Base-by-base conservation (phyloP, 1,140 invertebrate species). In the Drosophila sulfurigaster region DNA sequence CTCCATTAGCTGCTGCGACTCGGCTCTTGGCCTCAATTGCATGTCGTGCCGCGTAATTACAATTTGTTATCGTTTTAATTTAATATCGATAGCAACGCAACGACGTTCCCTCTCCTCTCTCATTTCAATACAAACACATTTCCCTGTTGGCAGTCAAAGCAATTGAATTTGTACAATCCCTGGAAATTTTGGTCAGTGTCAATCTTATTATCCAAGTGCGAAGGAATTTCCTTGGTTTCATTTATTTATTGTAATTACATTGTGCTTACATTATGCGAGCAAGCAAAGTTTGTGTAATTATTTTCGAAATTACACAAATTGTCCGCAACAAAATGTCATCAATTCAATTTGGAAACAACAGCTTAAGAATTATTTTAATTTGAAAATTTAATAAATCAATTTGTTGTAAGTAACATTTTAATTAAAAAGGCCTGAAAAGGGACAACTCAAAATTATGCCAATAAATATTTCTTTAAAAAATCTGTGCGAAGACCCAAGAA, bases 41-140 rank as follows among this genome's bases (percentile, higher is more conserved):
- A 57, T 45, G 41, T n/a, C 62, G 15, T 51, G 65, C 30, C 25
- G 15, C n/a, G 63, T 74, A 77, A 77, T 74, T 77, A 74, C 70
- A 77, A 77, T 77, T 77, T 77, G 75, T 77, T 77, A 77, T 78
- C 75, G 70, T 45, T 68, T 78, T 78, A 78, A 78, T 74, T 78
- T 57, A 78, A 78, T 74, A 74, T 68, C 52, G 58, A 76, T 51
- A 43, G 25, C 56, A 32, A 45, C 54, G 51, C 56, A 60, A 63
- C 48, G 16, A 20, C 10, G 6, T 2, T 41, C 8, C 41, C 15
- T 28, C 16, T 15, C 45, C 11, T 16, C 5, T 46, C 16, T 28
- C 3, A 28, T 13, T 45, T 45, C 2, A 25, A 45, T 28, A 16
- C 15, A 43, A 10, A 16, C 15, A 11, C 15, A 51, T 25, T 43